phyloP scores from a whole-genome alignment of 1,140 invertebrate genomes.

The Papilio dardanus region DNA sequence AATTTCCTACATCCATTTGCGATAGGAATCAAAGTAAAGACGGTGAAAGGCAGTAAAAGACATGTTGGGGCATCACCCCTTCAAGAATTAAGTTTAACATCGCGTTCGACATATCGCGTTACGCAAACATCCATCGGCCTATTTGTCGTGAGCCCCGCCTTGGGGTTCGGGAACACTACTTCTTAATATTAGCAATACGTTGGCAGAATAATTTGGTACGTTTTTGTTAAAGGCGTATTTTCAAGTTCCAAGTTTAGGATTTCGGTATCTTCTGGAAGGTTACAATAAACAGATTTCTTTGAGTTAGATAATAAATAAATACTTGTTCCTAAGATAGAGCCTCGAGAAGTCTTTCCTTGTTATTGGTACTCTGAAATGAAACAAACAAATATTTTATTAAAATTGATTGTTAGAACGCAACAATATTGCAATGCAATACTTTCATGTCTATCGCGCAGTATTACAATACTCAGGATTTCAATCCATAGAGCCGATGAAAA shows the following conservation, averaged over 20 bases:
- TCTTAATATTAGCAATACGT: conserved; percentile 49
- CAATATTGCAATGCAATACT: background rate
- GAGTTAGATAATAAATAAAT: background rate
- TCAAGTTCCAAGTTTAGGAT: background rate
- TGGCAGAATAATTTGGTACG: conserved; percentile 5
- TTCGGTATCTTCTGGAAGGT: background rate
- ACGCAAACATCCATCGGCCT: conserved; percentile 66
- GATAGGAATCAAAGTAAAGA: conserved; percentile 67
- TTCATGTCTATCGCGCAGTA: background rate
- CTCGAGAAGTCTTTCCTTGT: too few relatives aligned
- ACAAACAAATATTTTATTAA: background rate
- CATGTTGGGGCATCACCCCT: conserved; percentile 62
- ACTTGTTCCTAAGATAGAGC: too few relatives aligned
- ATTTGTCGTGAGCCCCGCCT: conserved; percentile 50
- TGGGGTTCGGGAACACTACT: conserved; percentile 40
- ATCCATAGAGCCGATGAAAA: background rate
- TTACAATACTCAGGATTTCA: too few relatives aligned
- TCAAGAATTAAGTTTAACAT: conserved; percentile 77
- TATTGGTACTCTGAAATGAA: too few relatives aligned
- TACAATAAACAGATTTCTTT: background rate
- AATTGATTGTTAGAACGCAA: background rate
- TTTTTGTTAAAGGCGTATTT: background rate
- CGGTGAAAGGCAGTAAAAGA: conserved; percentile 68
- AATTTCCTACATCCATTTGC: conserved; percentile 41
- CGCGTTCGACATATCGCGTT: conserved; percentile 75